Percentiles rank a stretch among this genome's conserved stretches.
These are phyloP conservation scores for Pangasius larnaudii DNA, from an alignment of 2,797 vertebrate species.

Conservation along the genomic window DNA sequence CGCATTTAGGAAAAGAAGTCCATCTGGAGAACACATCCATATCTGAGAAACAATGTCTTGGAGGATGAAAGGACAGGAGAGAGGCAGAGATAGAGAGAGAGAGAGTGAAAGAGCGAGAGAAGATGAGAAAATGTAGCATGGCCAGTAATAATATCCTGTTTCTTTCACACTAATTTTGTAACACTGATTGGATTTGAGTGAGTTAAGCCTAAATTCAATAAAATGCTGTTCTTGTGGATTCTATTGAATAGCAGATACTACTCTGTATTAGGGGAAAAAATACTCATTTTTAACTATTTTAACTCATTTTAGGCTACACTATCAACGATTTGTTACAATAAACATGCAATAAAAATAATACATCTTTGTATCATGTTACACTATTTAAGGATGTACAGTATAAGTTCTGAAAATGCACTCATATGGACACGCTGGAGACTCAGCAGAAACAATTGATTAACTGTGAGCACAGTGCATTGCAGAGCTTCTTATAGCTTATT, in stretches of 20 bases:
- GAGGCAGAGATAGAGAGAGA: neutral
- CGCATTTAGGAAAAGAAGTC: slow-evolving; percentile 41
- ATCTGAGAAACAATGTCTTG: slow-evolving; percentile 36
- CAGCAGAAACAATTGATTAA: too few relatives aligned
- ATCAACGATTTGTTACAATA: neutral
- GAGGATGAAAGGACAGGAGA: slow-evolving; percentile 11
- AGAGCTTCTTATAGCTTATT: neutral
- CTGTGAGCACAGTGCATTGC: neutral
- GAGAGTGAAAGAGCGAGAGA: neutral
- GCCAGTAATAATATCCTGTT: neutral
- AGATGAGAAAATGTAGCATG: neutral
- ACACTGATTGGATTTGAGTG: slow-evolving; percentile 10
- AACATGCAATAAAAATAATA: neutral
- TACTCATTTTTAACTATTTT: neutral
- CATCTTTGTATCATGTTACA: neutral
- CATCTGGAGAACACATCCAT: slow-evolving; percentile 55
- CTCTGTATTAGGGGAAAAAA: neutral
- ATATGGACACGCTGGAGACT: too few relatives aligned
- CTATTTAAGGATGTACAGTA: too few relatives aligned
- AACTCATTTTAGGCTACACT: neutral
- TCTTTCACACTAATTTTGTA: slow-evolving; percentile 27
- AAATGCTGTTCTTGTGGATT: neutral
- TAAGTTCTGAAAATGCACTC: too few relatives aligned
- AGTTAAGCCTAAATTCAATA: neutral
- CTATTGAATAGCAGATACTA: neutral